Evolutionary conservation across 2,113 vertebrate species (phyloP).

Genomic region (Tamias sibiricus): DNA sequence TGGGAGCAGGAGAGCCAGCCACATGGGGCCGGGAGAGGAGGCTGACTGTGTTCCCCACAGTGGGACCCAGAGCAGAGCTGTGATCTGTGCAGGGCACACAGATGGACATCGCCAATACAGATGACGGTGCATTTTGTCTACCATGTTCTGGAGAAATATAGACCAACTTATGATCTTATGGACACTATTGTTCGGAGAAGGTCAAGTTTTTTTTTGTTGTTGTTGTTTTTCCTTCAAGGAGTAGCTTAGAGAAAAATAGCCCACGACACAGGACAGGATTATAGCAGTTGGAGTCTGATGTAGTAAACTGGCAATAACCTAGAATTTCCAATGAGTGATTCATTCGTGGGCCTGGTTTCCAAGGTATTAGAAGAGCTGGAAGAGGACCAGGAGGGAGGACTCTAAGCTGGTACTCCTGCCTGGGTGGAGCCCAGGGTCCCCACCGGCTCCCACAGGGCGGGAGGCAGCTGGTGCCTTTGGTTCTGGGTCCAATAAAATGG

Average conservation of each 20-base stretch:
- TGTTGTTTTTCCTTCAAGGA: not conserved
- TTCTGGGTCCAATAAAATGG: not conserved
- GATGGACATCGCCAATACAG: not conserved
- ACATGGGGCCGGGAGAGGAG: too few species aligned
- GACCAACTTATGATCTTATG: not conserved
- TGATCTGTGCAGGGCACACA: not conserved
- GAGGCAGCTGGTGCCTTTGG: not conserved
- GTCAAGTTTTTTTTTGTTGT: not conserved
- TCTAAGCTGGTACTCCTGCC: not conserved
- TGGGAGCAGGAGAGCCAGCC: not conserved
- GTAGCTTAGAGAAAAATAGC: not conserved
- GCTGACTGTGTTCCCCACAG: not conserved
- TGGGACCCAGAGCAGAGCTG: not conserved
- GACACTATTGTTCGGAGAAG: not conserved
- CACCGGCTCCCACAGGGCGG: not conserved
- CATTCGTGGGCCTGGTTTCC: not conserved
- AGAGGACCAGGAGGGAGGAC: not conserved
- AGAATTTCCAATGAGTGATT: not conserved
- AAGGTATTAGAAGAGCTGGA: not conserved
- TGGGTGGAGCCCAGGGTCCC: not conserved
- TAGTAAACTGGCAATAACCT: not conserved
- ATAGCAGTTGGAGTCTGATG: not conserved
- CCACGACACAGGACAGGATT: not conserved
- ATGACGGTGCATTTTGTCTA: not conserved
- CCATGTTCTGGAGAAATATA: not conserved